Percentiles rank a stretch among this genome's conserved stretches.
Conservation (phyloP, 2,888 invertebrate genomes). For the Drosophila sordidula region DNA sequence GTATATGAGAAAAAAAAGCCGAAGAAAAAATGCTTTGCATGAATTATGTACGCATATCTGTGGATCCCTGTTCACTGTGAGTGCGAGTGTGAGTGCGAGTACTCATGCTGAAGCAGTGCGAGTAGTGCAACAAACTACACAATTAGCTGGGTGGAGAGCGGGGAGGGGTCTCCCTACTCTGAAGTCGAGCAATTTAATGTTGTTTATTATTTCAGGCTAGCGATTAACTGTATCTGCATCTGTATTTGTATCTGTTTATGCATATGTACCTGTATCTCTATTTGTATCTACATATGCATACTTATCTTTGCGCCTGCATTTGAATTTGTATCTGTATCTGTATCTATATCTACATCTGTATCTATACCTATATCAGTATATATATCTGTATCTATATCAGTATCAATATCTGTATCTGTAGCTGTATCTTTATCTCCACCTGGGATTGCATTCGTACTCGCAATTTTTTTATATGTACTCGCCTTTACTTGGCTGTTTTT, state of each 20-base stretch:
- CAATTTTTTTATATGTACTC: conserved; percentile 6
- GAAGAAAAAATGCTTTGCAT: conserved; percentile 14
- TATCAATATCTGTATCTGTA: conserved; percentile 11
- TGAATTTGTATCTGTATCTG: conserved; percentile 18
- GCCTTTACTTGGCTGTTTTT: conserved; percentile 27
- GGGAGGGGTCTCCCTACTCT: background rate
- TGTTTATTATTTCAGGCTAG: conserved; percentile 60
- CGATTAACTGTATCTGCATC: conserved; percentile 32
- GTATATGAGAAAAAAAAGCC: conserved; percentile 23
- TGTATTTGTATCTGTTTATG: background rate
- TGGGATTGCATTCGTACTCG: conserved; percentile 16
- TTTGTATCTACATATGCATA: conserved; percentile 4
- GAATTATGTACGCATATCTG: conserved; percentile 11
- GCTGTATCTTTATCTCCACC: conserved; percentile 12
- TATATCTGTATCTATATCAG: conserved; percentile 11
- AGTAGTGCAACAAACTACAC: conserved; percentile 6
- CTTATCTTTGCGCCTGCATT: too few relatives aligned
- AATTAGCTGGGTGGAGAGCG: background rate
- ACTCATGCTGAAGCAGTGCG: conserved; percentile 24
- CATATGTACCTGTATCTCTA: conserved; percentile 10
- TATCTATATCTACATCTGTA: conserved; percentile 10
- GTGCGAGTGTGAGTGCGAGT: conserved; percentile 1
- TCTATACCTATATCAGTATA: conserved; percentile 7
- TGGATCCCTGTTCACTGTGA: background rate
- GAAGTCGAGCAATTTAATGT: conserved; percentile 59